These are phyloP conservation scores for Sciurus carolinensis DNA, from an alignment of 2,797 vertebrate genomes.

Conservation along the genomic window DNA sequence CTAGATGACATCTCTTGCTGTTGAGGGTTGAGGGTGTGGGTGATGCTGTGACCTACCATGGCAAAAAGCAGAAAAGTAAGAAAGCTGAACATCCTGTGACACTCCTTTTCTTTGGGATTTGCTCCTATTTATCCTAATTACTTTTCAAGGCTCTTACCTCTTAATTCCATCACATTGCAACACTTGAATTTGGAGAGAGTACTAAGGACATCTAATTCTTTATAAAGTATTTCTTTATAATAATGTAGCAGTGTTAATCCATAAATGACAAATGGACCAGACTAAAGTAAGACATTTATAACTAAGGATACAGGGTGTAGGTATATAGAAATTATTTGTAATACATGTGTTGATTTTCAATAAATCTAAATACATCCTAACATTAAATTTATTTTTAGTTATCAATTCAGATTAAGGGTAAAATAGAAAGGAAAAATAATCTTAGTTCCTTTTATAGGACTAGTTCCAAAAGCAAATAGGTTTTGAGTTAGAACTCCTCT, in stretches of 20 bases:
- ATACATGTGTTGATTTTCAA: background rate
- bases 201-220: background rate
- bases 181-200: background rate
- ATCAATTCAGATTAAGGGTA: background rate
- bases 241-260: background rate
- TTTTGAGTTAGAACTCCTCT: background rate
- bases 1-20: background rate
- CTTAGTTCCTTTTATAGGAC: background rate
- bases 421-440: background rate
- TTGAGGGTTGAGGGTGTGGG: too few species aligned
- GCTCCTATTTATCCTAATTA: background rate
- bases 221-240: background rate
- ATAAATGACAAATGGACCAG: background rate
- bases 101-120: background rate
- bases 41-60: background rate
- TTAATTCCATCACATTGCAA: background rate
- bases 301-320: background rate
- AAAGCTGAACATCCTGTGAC: background rate
- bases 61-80: background rate
- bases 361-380: background rate
- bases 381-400: background rate
- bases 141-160: too few species aligned
- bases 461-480: conserved; percentile 21
- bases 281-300: background rate
- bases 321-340: background rate